Conservation (phyloP, 2,888 invertebrate genomes). For the Trisateles emortualis region DNA sequence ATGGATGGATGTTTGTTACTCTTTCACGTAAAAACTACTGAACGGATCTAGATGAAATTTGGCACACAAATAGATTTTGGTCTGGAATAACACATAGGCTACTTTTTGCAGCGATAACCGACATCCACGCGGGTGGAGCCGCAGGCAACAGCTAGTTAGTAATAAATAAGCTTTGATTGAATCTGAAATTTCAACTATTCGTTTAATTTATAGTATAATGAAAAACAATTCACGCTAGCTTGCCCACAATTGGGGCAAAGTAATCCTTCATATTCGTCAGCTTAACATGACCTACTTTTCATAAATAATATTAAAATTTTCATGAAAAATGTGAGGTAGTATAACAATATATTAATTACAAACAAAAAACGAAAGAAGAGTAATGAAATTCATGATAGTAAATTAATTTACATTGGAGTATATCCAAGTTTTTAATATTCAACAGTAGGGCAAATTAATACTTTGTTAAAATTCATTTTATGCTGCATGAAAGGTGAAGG, state of each 20-base stretch:
- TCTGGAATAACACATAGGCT: too few relatives aligned
- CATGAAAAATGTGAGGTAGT: neutral
- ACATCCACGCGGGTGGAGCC: too few relatives aligned
- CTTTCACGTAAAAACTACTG: too few relatives aligned
- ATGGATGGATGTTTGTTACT: too few relatives aligned
- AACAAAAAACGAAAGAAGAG: neutral
- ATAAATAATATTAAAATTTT: neutral
- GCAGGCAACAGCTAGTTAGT: too few relatives aligned
- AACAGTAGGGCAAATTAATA: neutral
- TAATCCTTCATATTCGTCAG: neutral
- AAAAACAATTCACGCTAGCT: too few relatives aligned
- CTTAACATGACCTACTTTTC: neutral
- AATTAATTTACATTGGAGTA: constrained; percentile 3
- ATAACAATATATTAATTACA: neutral
- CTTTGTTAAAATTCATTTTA: neutral
- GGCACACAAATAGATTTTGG: too few relatives aligned
- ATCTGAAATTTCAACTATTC: too few relatives aligned
- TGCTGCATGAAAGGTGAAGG: neutral
- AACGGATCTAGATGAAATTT: too few relatives aligned
- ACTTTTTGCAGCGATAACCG: too few relatives aligned
- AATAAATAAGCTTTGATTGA: too few relatives aligned
- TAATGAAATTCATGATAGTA: neutral
- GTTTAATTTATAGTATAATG: too few relatives aligned
- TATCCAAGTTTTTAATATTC: constrained; percentile 1
- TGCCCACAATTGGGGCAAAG: neutral